Evolutionary conservation across 2,888 invertebrate genomes (phyloP), one percentile per base, ranked within the genome.

Genomic region (Leptodirus hochenwartii): DNA sequence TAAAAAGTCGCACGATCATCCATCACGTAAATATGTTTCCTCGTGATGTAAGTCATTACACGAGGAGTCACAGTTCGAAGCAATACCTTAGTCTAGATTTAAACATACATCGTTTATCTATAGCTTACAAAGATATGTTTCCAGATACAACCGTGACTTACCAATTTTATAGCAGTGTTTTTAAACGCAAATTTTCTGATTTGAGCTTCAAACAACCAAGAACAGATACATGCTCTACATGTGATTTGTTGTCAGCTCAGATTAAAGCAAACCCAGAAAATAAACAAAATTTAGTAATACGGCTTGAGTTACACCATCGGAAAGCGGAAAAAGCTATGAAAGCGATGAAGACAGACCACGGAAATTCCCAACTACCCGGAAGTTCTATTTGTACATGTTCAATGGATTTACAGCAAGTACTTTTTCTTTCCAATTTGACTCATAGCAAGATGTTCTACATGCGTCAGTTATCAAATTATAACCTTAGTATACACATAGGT

Each of bases 391-490:
- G 8, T 20, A 20, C n/a, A 20, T 6, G 8, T 20, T 6, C 8
- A 20, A 20, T 20, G 20, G 20, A 20, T 20, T 20, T 20, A n/a
- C n/a, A 20, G 20, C 20, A 20, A 20, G 20, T 20, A n/a, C n/a
- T 20, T 8, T 20, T 20, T 20, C 20, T 20, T 20, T n/a, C 20
- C 6, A 20, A 6, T 8, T 20, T 20, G 8, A 20, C n/a, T 8
- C 20, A 20, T 20, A 20, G 20, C 20, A 6, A 20, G 20, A 20
- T 20, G 20, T 20, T 20, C n/a, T 11, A 25, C 11, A 8, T n/a
- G 25, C 6, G 11, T 9, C 31, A 26, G 11, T 15, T 31, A 30
- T 25, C 10, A 6, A n/a, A 25, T 25, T 25, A n/a, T 10, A n/a
- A 25, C 20, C 20, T 20, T 8, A 20, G 20, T 20, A 20, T 20